Evolutionary conservation across 2,888 invertebrate species (phyloP), one percentile per base, ranked within the genome.

Genomic region (Nymphalis polychloros): DNA sequence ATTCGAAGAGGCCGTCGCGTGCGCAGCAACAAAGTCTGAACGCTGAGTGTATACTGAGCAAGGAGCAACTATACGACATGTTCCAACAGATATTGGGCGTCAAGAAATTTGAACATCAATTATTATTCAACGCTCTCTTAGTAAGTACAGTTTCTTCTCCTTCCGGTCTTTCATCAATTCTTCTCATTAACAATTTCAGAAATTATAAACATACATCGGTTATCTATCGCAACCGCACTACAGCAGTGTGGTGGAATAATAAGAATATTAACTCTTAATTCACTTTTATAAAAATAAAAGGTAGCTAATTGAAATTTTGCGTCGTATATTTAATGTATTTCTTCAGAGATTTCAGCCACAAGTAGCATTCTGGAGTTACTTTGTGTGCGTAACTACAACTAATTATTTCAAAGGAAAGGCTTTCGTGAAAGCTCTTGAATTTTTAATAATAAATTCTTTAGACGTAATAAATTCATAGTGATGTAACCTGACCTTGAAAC

Each of bases 11-110:
- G 82, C 97, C 97, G 63, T 95, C 96, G 48, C 93, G 97, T 76
- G 96, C 97, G 90, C 97, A 97, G 88, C 97, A 97, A 86, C 97
- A 97, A 90, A 96, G 96, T 73, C 93, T 97, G 81, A 99, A 97
- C 91, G 98, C 97, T 63, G 99, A 99, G 89, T 94, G 97, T 78
- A 98, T 99, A 83, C 94, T 99, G 77, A 98, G 98, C 79, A 99
- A 99, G 93, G 99, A 99, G 85, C 99, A 99, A 87, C 95, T 99
- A 16, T 99, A 98, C 91, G 99, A 99, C 89, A 99, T 99, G 98
- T 99, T 99, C 90, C 99, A 99, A 90, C 99, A 99, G 91, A 98
- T 99, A 78, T 94, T 99, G 72, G 97, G 97, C 65, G 97, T 99
- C 65, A 99, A 99, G 94, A 99, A 99, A 90, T 99, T 99, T 88